Evolutionary conservation across 2,888 invertebrate species (phyloP).

Genomic region (Hofmannophila pseudospretella): DNA sequence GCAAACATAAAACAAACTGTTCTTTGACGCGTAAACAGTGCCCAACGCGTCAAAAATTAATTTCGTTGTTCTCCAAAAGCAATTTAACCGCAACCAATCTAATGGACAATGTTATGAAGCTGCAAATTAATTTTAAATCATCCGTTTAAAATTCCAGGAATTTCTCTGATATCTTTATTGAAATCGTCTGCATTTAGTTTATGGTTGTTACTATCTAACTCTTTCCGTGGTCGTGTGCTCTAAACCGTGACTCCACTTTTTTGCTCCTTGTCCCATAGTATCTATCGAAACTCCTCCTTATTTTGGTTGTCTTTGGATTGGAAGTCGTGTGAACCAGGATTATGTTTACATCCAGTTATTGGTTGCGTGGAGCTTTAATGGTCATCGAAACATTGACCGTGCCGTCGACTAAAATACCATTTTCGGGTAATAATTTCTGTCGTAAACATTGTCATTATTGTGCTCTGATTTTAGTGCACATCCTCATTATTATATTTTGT

Average conservation of each 20-base stretch:
- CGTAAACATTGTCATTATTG: background rate
- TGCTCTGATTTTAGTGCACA: background rate
- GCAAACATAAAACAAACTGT: too few species aligned
- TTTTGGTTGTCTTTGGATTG: slow-evolving; percentile 11
- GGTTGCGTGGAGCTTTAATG: slow-evolving; percentile 9
- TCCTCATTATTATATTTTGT: background rate
- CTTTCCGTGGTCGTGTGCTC: slow-evolving; percentile 40
- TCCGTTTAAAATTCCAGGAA: slow-evolving; percentile 4
- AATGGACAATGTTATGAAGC: slow-evolving; percentile 3
- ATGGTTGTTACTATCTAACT: slow-evolving; percentile 20
- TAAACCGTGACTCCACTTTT: slow-evolving; percentile 49
- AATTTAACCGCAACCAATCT: slow-evolving; percentile 4
- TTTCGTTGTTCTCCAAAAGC: background rate
- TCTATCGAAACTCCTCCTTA: slow-evolving; percentile 22
- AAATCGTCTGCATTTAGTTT: slow-evolving; percentile 20
- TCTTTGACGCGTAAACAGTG: too few species aligned
- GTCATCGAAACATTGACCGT: slow-evolving; percentile 10
- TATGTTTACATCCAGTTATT: slow-evolving; percentile 11
- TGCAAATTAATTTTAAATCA: slow-evolving; percentile 6
- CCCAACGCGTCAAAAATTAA: background rate
- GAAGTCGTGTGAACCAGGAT: slow-evolving; percentile 6
- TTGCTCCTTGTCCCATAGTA: slow-evolving; percentile 21
- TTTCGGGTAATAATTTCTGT: slow-evolving; percentile 6
- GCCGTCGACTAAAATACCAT: slow-evolving; percentile 4
- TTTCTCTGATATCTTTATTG: slow-evolving; percentile 18